Evolutionary conservation across 2,888 invertebrate species (phyloP).

Genomic region (Andrena flavipes): DNA sequence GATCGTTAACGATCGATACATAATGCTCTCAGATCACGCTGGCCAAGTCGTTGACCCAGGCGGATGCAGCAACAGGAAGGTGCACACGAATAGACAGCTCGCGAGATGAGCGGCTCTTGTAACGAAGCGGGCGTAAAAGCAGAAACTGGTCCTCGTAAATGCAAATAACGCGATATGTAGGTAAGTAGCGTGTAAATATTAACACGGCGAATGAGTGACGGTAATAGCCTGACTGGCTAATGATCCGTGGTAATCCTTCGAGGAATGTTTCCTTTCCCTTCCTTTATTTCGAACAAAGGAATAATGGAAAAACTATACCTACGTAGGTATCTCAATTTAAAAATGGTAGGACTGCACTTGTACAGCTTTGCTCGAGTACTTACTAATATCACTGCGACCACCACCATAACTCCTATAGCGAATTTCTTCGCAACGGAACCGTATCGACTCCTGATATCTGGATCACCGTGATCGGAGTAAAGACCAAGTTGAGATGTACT

Average conservation of each 20-base stretch:
- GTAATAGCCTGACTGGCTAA: conserved; percentile 1
- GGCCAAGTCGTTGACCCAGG: conserved; percentile 37
- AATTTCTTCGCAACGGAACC: conserved; percentile 78
- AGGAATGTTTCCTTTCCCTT: background rate
- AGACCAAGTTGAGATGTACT: conserved; percentile 83
- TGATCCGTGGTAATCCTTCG: background rate
- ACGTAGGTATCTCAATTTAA: background rate
- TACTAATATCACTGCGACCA: conserved; percentile 81
- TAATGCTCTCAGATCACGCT: conserved; percentile 38
- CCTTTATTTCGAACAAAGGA: background rate
- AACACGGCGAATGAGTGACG: background rate
- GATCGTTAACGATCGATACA: conserved; percentile 42
- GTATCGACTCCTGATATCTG: conserved; percentile 78
- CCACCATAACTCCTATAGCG: conserved; percentile 82
- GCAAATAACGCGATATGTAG: conserved; percentile 23
- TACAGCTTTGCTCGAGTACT: conserved; percentile 60
- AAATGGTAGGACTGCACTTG: background rate
- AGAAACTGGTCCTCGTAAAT: conserved; percentile 19
- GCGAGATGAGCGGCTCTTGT: background rate
- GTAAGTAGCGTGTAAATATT: conserved; percentile 40
- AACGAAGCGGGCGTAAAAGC: background rate
- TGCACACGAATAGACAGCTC: background rate
- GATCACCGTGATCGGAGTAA: conserved; percentile 81
- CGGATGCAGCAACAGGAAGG: background rate
- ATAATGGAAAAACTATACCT: background rate